Evolutionary conservation across 2,113 vertebrate species (phyloP).

Genomic region (Tragelaphus strepsiceros): DNA sequence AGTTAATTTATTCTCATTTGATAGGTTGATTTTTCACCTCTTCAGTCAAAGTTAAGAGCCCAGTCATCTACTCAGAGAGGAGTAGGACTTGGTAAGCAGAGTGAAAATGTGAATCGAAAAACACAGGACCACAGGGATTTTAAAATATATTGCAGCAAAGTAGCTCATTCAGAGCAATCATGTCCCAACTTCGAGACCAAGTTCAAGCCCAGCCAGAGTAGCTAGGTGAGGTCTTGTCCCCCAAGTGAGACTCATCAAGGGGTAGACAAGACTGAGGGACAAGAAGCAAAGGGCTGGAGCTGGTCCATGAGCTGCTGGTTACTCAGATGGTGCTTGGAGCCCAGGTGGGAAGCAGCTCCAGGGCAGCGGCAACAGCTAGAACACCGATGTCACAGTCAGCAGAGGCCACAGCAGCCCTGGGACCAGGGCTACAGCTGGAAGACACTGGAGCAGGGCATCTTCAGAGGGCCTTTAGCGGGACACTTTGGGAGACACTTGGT

Average conservation of each 20-base stretch:
- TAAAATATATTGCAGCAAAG: not conserved
- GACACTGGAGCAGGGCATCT: not conserved
- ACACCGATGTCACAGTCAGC: fast-evolving
- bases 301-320: not conserved
- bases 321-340: not conserved
- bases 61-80: not conserved
- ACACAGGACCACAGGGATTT: not conserved
- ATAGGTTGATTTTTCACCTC: not conserved
- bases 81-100: not conserved
- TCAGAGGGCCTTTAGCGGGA: not conserved
- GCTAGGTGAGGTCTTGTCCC: fast-evolving
- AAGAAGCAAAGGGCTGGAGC: not conserved
- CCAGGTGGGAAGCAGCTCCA: not conserved
- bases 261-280: fast-evolving
- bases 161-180: not conserved
- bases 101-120: not conserved
- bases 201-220: not conserved
- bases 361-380: not conserved
- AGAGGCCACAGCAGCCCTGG: not conserved
- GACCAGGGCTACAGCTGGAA: not conserved
- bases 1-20: not conserved
- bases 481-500: not conserved
- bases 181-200: too few relatives aligned
- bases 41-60: not conserved
- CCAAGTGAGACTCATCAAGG: not conserved